A percentile compares a stretch with the other conserved stretches of the same genome.
These are phyloP conservation scores for Brassicogethes aeneus DNA, from an alignment of 2,888 invertebrate species.

Conservation along the genomic window DNA sequence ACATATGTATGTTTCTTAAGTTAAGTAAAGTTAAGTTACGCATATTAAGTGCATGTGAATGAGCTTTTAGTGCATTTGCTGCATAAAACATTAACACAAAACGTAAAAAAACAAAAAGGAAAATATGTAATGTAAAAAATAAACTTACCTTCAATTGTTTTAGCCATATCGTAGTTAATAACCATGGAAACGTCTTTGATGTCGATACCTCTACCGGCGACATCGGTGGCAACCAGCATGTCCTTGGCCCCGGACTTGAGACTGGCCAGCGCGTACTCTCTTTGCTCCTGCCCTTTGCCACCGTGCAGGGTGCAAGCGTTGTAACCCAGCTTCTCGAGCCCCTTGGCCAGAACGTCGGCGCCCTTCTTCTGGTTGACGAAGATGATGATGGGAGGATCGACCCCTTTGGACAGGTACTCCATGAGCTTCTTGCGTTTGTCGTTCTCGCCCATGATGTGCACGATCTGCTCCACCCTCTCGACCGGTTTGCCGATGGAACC, in stretches of 20 bases:
- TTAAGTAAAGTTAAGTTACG: too few species aligned
- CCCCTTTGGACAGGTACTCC: slow-evolving; percentile 74
- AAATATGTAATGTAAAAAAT: not conserved
- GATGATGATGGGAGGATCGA: slow-evolving; percentile 97
- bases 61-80: too few species aligned
- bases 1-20: too few species aligned
- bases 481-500: slow-evolving; percentile 93
- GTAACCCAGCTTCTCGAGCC: slow-evolving; percentile 92
- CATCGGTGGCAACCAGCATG: slow-evolving; percentile 98
- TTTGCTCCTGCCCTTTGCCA: slow-evolving; percentile 98
- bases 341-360: slow-evolving; percentile 94
- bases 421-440: slow-evolving; percentile 96
- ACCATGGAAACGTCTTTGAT: slow-evolving; percentile 99
- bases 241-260: slow-evolving; percentile 95
- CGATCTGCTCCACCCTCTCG: slow-evolving; percentile 95
- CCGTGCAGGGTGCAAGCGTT: slow-evolving; percentile 97
- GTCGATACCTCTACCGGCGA: slow-evolving; percentile 99
- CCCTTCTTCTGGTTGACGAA: slow-evolving; percentile 99
- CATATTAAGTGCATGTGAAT: too few species aligned
- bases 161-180: slow-evolving; percentile 99
- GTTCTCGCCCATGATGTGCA: slow-evolving; percentile 89
- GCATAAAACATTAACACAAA: slow-evolving; percentile 2
- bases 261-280: slow-evolving; percentile 95
- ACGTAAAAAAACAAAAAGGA: slow-evolving; percentile 5
- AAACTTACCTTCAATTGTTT: slow-evolving; percentile 78